Evolutionary conservation across 2,888 invertebrate genomes (phyloP).

Genomic region (Scaptomyza tumidula): DNA sequence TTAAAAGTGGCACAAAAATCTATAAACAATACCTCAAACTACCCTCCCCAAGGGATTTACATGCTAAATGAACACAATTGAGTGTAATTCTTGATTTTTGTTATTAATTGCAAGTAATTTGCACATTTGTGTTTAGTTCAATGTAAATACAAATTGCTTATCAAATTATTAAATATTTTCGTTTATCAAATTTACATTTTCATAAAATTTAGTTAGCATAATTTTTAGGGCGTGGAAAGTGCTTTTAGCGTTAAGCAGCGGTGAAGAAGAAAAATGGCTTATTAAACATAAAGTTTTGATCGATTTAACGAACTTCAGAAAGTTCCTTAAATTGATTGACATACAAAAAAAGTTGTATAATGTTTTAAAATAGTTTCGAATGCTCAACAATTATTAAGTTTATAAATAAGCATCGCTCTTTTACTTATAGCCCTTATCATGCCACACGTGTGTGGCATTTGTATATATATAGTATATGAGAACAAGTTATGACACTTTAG

Average conservation of each 20-base stretch:
- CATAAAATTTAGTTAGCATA: constrained; percentile 30
- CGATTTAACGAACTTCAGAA: no score
- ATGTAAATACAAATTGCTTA: background rate
- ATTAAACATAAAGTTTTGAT: no score
- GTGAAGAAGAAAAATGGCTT: no score
- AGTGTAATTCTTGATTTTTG: constrained; percentile 15
- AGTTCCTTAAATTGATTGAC: no score
- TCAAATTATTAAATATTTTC: background rate
- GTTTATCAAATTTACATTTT: background rate
- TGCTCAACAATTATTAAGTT: no score
- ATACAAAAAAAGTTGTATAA: no score
- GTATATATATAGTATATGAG: background rate
- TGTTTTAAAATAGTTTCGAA: no score
- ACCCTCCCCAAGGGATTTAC: constrained; percentile 1
- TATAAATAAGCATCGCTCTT: no score
- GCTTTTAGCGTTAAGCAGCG: background rate
- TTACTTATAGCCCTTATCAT: background rate
- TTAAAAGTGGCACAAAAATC: constrained; percentile 8
- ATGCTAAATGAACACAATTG: constrained; percentile 21
- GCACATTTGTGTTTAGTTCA: constrained; percentile 6
- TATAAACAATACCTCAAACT: constrained; percentile 22
- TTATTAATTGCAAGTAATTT: constrained; percentile 25
- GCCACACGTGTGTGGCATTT: background rate
- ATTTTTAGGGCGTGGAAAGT: constrained; percentile 24
- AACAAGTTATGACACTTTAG: constrained; percentile 29